Base-by-base conservation (phyloP, 1,140 invertebrate genomes). In the Drosophila pandora region DNA sequence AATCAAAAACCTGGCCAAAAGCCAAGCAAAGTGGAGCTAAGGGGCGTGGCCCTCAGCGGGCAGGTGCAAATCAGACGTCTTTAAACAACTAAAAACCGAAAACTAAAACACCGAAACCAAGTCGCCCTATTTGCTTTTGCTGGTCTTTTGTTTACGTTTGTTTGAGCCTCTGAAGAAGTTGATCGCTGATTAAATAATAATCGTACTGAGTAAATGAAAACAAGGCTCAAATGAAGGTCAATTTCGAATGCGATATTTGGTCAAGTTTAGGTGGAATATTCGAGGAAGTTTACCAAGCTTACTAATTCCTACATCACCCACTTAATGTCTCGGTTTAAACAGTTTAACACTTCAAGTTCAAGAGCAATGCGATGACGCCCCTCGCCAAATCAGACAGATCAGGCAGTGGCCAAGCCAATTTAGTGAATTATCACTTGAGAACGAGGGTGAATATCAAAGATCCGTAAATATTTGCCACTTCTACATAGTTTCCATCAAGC, bases 391-490 rank as follows among this genome's bases (percentile, higher is more conserved):
- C 17, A 17, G 17, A 17, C 17, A 12, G 56, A 64, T 45, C 48
- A 25, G 56, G 55, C 68, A 68, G 41, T 55, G 54, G 45, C 10
- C 50, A 52, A 47, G 63, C 13, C 64, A 71, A 64, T 68, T 65
- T 70, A 82, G 41, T 48, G 57, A 63, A 64, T 60, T 72, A 70
- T 70, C 34, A 34, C 39, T 34, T 30, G 17, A 61, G 70, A 68
- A 68, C 25, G 34, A 67, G 50, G 47, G 45, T 53, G 39, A 48
- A 28, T 45, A 60, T 60, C 30, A 21, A 43, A 53, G 37, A 55
- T 54, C 56, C 60, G 79, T 79, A 79, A 79, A 84, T 67, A 84
- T 79, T 84, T 79, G 77, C 12, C 76, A 84, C 80, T 79, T 63
- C 48, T 61, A 43, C 13, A 9, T 43, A 68, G 58, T 25, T 63